Base-by-base conservation (phyloP, 1,140 invertebrate species). In the Cyclina sinensis region DNA sequence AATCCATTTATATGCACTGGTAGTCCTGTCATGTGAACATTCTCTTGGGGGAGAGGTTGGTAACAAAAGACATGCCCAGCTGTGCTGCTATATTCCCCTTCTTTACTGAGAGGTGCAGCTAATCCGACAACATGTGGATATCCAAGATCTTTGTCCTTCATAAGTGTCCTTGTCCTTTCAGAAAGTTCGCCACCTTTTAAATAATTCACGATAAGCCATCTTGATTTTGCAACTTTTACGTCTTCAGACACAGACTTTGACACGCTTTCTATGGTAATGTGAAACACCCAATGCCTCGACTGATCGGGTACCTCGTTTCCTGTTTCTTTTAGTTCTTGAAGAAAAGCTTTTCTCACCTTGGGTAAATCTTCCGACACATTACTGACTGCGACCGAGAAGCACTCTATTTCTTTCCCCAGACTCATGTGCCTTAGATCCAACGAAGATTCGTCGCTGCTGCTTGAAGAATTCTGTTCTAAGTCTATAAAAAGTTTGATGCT, bases 1-100 rank as follows among this genome's bases (percentile, higher is more conserved):
- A 89, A 93, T 21, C 90, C 93, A 82, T 93, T 93, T 30, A 94
- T 78, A 68, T 93, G 92, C 5, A 94, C 90, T 24, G 93, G 93
- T 24, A 94, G 89, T 9, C 93, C 93, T 9, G 92, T 92, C 32
- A 82, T 62, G 48, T 51, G 85, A n/a, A 74, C 68, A 4, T 54
- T 57, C 18, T 89, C 70, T 24, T 92, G 81, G 16, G 92, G 92
- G 7, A 94, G 90, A 12, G 94, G 94, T n/a, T 94, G 83, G 79
- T 92, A 93, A 81, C 92, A 93, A 85, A 94, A 94, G 0, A 94
- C 59, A 30, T 93, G 92, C 3, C 76, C 88, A 37, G 48, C 30
- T 4, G 27, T 54, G n/a, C 32, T 46, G n/a, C 9, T 37, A 51
- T 51, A 84, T 1, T 48, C 0, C 7, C 32, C 21, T 0, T 43